Conservation (phyloP, 2,113 vertebrate species). For the Oplegnathus fasciatus region DNA sequence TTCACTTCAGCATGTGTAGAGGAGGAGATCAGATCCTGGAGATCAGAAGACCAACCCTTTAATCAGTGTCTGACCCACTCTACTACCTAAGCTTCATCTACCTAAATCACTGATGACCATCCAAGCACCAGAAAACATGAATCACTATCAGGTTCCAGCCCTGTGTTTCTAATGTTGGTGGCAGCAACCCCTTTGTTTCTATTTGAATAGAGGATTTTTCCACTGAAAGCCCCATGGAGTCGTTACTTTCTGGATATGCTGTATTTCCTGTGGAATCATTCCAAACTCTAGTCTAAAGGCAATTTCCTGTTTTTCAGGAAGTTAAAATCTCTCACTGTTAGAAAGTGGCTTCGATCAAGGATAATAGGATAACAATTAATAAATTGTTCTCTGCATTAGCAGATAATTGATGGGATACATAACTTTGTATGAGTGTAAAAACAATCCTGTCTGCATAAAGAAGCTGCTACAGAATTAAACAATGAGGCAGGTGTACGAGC, state of each 20-base stretch:
- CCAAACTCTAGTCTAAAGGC: not conserved
- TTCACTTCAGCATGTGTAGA: not conserved
- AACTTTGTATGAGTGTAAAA: not conserved
- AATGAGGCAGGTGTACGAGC: not conserved
- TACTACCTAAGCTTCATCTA: not conserved
- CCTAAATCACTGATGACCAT: not conserved
- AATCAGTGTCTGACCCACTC: not conserved
- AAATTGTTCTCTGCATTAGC: not conserved
- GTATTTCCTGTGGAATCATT: conserved; percentile 5
- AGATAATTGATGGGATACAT: not conserved
- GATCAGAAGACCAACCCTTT: not conserved
- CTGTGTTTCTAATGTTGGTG: not conserved
- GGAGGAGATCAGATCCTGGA: no score
- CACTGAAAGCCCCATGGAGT: not conserved
- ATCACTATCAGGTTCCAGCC: no score
- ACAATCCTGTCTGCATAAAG: not conserved
- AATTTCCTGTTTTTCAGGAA: conserved; percentile 16
- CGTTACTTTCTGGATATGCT: not conserved
- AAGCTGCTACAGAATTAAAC: not conserved
- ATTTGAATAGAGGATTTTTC: not conserved
- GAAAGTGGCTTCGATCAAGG: not conserved
- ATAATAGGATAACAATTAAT: no score
- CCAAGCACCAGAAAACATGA: not conserved
- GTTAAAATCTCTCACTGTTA: not conserved
- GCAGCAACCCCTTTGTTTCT: not conserved